Evolutionary conservation across 2,113 vertebrate species (phyloP).

Genomic region (Alces alces): DNA sequence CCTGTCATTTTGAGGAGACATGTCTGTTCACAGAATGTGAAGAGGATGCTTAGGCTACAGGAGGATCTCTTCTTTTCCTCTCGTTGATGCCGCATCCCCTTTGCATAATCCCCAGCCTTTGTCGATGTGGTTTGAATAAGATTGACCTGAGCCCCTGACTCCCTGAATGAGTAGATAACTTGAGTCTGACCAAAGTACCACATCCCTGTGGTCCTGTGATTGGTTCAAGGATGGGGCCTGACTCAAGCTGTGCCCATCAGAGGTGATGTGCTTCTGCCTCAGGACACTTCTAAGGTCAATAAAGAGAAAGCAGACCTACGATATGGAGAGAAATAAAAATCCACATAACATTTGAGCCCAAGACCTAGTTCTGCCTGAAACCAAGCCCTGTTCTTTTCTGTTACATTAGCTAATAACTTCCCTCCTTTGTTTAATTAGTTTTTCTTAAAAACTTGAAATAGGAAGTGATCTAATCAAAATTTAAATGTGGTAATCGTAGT

Average conservation of each 20-base stretch:
- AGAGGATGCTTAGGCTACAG: background rate
- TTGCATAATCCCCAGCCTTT: background rate
- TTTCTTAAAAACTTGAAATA: background rate
- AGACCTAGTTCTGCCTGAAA: background rate
- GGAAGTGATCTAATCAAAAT: background rate
- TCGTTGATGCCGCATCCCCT: background rate
- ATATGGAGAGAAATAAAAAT: background rate
- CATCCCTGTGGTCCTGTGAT: background rate
- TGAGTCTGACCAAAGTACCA: background rate
- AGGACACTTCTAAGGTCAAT: background rate
- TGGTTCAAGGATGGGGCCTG: background rate
- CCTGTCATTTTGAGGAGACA: background rate
- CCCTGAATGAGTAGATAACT: background rate
- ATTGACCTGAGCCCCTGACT: background rate
- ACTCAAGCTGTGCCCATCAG: background rate
- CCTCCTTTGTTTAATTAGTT: background rate
- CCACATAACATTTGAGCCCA: background rate
- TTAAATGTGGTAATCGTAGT: background rate
- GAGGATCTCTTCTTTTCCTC: background rate
- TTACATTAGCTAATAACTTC: background rate
- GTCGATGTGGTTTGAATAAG: background rate
- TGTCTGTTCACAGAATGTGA: background rate
- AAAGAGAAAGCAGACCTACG: background rate
- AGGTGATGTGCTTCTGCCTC: background rate
- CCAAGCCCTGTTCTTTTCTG: background rate